Conservation (phyloP, 2,797 vertebrate genomes). For the Dendrocincla fuliginosa region DNA sequence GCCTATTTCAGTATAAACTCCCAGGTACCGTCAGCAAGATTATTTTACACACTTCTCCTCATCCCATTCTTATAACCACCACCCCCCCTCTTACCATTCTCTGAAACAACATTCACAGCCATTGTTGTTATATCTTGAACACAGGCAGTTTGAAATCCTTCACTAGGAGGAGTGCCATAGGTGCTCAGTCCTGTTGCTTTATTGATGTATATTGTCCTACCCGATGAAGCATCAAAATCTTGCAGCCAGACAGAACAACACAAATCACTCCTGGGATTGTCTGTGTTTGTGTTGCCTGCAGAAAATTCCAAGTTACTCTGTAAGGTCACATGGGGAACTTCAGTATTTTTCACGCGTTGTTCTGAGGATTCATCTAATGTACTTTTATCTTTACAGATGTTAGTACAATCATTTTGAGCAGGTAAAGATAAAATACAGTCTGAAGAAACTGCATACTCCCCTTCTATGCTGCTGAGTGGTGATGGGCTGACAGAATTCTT, state of each 20-base stretch:
- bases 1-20: not conserved
- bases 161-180: conserved; percentile 76
- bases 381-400: not conserved
- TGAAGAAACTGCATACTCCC: not conserved
- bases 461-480: not conserved
- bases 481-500: not conserved
- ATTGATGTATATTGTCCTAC: conserved; percentile 90
- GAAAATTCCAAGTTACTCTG: not conserved
- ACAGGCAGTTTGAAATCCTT: conserved; percentile 78
- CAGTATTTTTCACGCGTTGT: not conserved
- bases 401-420: not conserved
- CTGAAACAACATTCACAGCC: conserved; percentile 85
- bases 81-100: conserved; percentile 80
- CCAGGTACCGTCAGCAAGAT: not conserved
- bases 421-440: not conserved
- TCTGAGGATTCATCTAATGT: not conserved
- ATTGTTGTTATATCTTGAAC: conserved; percentile 88
- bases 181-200: conserved; percentile 89
- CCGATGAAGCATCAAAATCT: conserved; percentile 84
- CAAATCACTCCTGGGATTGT: not conserved
- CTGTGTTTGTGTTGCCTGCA: not conserved
- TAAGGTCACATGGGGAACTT: not conserved
- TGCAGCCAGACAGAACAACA: conserved; percentile 82
- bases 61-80: not conserved
- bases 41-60: not conserved